These are phyloP conservation scores for Orthosia incerta DNA, from an alignment of 2,888 invertebrate species.

Conservation along the genomic window DNA sequence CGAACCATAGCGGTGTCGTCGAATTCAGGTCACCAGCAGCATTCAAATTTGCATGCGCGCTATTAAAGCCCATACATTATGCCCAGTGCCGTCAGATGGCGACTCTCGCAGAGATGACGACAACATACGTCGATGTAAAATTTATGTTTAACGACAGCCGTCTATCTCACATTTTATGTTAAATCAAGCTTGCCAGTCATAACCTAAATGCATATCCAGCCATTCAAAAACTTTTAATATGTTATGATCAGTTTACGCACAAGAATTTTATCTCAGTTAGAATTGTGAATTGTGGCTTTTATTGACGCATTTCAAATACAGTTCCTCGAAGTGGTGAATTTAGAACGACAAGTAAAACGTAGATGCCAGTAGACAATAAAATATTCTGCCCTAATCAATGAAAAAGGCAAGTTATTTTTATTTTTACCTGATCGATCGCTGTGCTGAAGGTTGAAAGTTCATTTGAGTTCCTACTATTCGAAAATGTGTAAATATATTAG, in stretches of 20 bases:
- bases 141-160: slow-evolving; percentile 29
- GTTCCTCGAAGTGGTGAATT: slow-evolving; percentile 43
- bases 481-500: slow-evolving; percentile 5
- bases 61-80: slow-evolving; percentile 49
- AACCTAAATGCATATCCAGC: slow-evolving; percentile 52
- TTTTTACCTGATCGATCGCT: slow-evolving; percentile 45
- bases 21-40: slow-evolving; percentile 76
- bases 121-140: slow-evolving; percentile 39
- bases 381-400: slow-evolving; percentile 55
- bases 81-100: slow-evolving; percentile 29
- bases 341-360: slow-evolving; percentile 25
- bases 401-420: slow-evolving; percentile 52
- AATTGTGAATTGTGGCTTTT: slow-evolving; percentile 43
- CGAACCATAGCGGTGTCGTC: slow-evolving; percentile 56
- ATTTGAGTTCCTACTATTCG: slow-evolving; percentile 21
- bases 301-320: slow-evolving; percentile 49
- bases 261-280: slow-evolving; percentile 37
- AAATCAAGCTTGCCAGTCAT: slow-evolving; percentile 55
- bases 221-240: slow-evolving; percentile 37
- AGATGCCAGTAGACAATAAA: slow-evolving; percentile 34
- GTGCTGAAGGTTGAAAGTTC: slow-evolving; percentile 46
- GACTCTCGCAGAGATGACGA: slow-evolving; percentile 27
- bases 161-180: slow-evolving; percentile 42
- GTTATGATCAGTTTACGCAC: slow-evolving; percentile 26
- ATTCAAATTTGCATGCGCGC: slow-evolving; percentile 77